phyloP scores from a whole-genome alignment of 2,888 invertebrate genomes.

The Therioaphis trifolii region DNA sequence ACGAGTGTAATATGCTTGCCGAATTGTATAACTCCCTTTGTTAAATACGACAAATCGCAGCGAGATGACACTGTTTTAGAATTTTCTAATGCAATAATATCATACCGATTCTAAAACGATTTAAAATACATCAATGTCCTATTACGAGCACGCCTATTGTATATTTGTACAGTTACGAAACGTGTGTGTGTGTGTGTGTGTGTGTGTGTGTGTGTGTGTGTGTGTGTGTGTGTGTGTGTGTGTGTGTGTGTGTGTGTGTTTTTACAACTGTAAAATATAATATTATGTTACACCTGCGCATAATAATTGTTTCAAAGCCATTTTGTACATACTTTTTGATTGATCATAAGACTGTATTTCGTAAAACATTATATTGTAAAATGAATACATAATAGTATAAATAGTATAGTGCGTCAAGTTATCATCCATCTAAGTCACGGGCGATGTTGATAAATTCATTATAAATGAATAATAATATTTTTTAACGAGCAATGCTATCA shows the following conservation, averaged over 20 bases:
- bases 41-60: background rate
- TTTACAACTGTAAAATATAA: no score
- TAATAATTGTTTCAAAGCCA: no score
- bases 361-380: no score
- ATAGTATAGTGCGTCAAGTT: background rate
- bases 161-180: constrained; percentile 7
- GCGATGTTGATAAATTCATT: background rate
- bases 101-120: background rate
- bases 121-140: constrained; percentile 20
- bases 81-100: background rate
- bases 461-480: constrained; percentile 35
- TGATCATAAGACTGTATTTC: no score
- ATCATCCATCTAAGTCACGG: background rate
- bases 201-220: no score
- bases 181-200: background rate
- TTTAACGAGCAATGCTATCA: constrained; percentile 36
- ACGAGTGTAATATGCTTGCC: background rate
- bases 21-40: background rate
- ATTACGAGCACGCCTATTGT: background rate
- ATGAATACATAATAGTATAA: no score
- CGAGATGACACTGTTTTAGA: background rate
- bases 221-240: no score
- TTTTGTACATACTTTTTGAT: no score
- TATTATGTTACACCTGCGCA: no score
- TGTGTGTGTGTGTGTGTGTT: no score